Percentiles rank a stretch among this genome's conserved stretches.
Evolutionary conservation across 2,113 vertebrate species (phyloP).

Genomic region (Ptychochromis oligacanthus): DNA sequence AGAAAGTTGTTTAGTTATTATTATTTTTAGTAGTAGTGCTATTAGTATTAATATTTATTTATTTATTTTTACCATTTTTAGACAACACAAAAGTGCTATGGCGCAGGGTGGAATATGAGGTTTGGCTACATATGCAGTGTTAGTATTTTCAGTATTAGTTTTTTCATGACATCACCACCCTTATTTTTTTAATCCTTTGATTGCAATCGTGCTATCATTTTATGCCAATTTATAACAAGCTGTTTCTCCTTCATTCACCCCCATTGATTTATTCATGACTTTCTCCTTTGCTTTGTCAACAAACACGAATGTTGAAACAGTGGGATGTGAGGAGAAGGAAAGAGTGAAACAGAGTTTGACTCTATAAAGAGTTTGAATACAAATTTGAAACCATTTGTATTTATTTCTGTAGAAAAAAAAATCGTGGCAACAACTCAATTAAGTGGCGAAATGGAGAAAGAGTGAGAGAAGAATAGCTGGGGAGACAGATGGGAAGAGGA

Average conservation of each 20-base stretch:
- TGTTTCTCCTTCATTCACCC: neutral
- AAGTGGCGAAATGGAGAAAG: slow-evolving; percentile 18
- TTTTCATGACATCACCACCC: neutral
- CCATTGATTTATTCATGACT: neutral
- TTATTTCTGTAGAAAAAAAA: neutral
- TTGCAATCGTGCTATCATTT: neutral
- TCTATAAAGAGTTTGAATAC: neutral
- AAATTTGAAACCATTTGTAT: neutral
- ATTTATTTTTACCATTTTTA: neutral
- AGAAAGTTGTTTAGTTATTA: neutral
- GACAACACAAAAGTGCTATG: neutral
- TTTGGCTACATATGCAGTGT: neutral
- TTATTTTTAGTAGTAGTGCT: too few relatives aligned
- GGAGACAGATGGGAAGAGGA: slow-evolving; percentile 56
- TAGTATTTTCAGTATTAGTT: neutral
- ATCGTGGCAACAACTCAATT: slow-evolving; percentile 6
- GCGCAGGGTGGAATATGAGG: neutral
- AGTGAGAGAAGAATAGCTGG: neutral
- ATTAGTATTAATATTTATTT: too few relatives aligned
- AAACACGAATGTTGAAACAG: neutral
- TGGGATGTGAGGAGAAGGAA: neutral
- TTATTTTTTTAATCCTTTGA: neutral
- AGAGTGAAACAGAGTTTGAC: neutral
- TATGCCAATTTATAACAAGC: neutral
- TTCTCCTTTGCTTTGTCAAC: neutral